Base-by-base conservation (phyloP, 2,888 invertebrate genomes). In the Choristoneura rosaceana region DNA sequence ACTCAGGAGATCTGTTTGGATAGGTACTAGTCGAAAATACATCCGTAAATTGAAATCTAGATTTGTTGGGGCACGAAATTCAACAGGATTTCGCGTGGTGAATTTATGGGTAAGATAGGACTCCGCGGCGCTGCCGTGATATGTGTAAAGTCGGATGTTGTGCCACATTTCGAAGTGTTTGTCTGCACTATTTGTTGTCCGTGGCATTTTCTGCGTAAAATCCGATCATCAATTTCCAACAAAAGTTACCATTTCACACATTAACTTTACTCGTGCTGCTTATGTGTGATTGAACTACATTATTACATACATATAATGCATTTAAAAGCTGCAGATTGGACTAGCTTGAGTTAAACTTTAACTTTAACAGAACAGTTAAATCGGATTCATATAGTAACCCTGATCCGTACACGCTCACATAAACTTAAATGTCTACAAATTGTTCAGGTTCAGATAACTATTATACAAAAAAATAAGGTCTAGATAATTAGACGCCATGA, bases 21-120 rank as follows among this genome's bases (percentile, higher is more conserved):
- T 63, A 68, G 25, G 25, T 25, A n/a, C 67, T 14, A 66, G 52
- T 34, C 33, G 43, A 45, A 61, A 43, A 61, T 34, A 52, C 38
- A 62, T 61, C 60, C 25, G 52, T 41, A 15, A 58, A 71, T 71
- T 58, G 61, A 67, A 67, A 61, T 62, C 67, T 68, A 62, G 61
- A 38, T 71, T 71, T 68, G 38, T 47, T 15, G 71, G 55, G 14
- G 62, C 58, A 62, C 63, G 43, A 41, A 62, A 68, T 62, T 47
- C 58, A 62, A 25, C 55, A 55, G 41, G 66, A 62, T 67, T 58
- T 63, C 67, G 47, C 3, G 67, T 34, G 45, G 52, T 5, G 50
- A 41, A 60, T 70, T 52, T 65, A 70, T 65, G 65, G 52, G 12
- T 14, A 45, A 71, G 67, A 62, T 34, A 43, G 66, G 61, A 41